Percentiles rank a stretch among this genome's conserved stretches.
These are phyloP conservation scores for Pararge aegeria DNA, from an alignment of 1,140 invertebrate species.

Conservation along the genomic window DNA sequence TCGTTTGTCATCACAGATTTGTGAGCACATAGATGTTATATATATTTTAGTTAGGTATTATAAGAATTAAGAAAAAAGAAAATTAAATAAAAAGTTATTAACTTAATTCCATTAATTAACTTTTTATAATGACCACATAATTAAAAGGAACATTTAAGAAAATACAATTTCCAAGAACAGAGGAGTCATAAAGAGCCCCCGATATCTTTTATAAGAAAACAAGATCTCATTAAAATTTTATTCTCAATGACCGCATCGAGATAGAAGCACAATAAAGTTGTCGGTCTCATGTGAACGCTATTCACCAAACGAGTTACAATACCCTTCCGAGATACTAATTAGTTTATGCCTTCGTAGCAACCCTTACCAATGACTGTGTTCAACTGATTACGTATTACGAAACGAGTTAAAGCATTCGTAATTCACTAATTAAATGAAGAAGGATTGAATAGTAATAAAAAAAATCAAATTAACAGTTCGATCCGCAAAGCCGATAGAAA, in stretches of 20 bases:
- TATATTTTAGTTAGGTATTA: background rate
- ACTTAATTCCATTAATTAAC: background rate
- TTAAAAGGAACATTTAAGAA: conserved; percentile 18
- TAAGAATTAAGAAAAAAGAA: background rate
- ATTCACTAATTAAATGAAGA: too few species aligned
- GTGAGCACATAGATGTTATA: too few species aligned
- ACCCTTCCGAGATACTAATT: background rate
- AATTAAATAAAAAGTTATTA: background rate
- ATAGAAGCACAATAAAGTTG: conserved; percentile 51
- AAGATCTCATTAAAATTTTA: conserved; percentile 66
- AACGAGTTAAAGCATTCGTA: too few species aligned
- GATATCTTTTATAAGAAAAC: conserved; percentile 55
- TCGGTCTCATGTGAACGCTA: conserved; percentile 23
- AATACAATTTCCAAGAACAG: conserved; percentile 38
- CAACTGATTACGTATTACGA: too few species aligned
- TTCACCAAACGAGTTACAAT: conserved; percentile 1
- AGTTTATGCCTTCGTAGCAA: too few species aligned
- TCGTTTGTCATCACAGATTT: too few species aligned
- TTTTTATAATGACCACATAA: conserved; percentile 16
- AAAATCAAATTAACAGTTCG: too few species aligned
- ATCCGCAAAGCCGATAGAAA: too few species aligned
- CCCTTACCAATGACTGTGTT: too few species aligned
- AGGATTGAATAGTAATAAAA: too few species aligned
- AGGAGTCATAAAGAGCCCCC: conserved; percentile 29
- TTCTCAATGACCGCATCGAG: conserved; percentile 41